These are phyloP conservation scores for Tricholaema leucomelas DNA, from an alignment of 2,113 vertebrate species.

Conservation along the genomic window DNA sequence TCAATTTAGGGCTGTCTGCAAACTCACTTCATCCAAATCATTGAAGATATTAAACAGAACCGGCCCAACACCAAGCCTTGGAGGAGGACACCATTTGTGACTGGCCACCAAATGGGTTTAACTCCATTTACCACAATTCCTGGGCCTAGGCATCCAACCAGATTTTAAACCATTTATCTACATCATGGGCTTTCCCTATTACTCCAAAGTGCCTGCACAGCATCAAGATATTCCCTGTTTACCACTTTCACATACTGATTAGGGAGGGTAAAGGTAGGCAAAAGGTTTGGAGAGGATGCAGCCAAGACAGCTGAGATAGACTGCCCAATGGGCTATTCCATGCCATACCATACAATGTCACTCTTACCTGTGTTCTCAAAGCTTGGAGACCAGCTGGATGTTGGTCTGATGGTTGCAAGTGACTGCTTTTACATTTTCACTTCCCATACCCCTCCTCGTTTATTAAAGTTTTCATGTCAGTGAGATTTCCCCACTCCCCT, in stretches of 20 bases:
- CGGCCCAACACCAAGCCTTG: no score
- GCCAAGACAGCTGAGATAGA: not conserved
- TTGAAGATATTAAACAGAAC: no score
- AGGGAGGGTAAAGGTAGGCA: not conserved
- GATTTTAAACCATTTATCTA: no score
- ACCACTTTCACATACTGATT: not conserved
- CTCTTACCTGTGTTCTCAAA: not conserved
- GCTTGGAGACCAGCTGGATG: not conserved
- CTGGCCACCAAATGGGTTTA: no score
- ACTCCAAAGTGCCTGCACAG: not conserved
- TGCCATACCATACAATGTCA: not conserved
- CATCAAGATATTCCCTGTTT: not conserved
- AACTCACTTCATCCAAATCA: no score
- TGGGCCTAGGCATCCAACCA: no score
- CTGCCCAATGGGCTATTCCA: not conserved
- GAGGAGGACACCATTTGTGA: no score
- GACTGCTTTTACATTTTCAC: not conserved
- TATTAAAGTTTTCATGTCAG: not conserved
- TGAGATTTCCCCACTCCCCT: not conserved
- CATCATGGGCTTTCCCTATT: not conserved
- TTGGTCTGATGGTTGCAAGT: not conserved
- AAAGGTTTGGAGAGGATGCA: not conserved
- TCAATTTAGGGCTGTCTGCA: no score
- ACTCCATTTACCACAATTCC: no score
- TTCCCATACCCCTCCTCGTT: fast-evolving